Conservation (phyloP, 1,140 invertebrate species). For the Popillia japonica region DNA sequence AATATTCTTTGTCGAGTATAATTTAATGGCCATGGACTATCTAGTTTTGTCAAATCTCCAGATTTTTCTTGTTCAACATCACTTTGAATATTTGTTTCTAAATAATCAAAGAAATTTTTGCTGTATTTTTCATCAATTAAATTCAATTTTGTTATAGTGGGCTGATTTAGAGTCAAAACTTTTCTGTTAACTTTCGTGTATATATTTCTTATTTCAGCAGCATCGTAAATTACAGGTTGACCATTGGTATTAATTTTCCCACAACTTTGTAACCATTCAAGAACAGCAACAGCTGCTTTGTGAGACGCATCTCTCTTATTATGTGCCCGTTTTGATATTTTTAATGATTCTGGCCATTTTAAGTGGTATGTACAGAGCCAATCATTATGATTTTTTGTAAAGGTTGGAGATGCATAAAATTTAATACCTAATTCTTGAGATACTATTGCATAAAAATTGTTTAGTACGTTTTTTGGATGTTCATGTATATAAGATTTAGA, state of each 20-base stretch:
- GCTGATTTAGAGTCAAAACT: conserved; percentile 46
- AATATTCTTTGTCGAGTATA: conserved; percentile 39
- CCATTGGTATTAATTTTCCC: conserved; percentile 54
- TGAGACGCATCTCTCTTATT: conserved; percentile 56
- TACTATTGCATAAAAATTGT: conserved; percentile 50
- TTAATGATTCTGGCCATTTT: conserved; percentile 54
- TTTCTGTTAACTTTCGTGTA: conserved; percentile 48
- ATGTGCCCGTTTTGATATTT: conserved; percentile 46
- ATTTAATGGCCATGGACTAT: conserved; percentile 19
- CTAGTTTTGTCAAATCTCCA: conserved; percentile 17
- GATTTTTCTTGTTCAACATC: neutral
- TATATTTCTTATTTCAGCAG: conserved; percentile 48
- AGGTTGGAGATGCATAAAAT: conserved; percentile 45
- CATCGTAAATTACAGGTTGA: conserved; percentile 52
- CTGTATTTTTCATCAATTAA: conserved; percentile 51
- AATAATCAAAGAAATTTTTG: conserved; percentile 46
- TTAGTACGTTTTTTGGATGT: conserved; percentile 50
- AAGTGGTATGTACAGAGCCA: conserved; percentile 56
- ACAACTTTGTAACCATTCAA: conserved; percentile 51
- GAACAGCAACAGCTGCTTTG: conserved; percentile 50
- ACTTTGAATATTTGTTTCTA: conserved; percentile 29
- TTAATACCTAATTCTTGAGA: conserved; percentile 46
- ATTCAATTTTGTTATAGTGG: conserved; percentile 46
- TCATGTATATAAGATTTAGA: neutral
- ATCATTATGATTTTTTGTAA: conserved; percentile 41